These are phyloP conservation scores for mouse (Mus musculus) DNA, from an alignment of 2,113 vertebrate species.

Conservation along the genomic window GRCm39 chr3:117910501-117911000, in stretches of 20 bases:
- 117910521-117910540: background rate
- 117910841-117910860: accelerated
- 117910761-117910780: background rate
- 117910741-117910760: background rate
- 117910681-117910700: too few species aligned
- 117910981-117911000: background rate
- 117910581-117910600: background rate
- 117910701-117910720: too few species aligned
- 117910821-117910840: background rate
- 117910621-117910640: background rate
- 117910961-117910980: background rate
- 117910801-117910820: background rate
- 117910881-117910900: background rate
- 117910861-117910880: background rate
- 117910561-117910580: background rate
- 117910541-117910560: background rate
- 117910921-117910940: too few species aligned
- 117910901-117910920: background rate
- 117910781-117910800: background rate
- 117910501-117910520: background rate
- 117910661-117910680: too few species aligned
- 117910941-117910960: too few species aligned
- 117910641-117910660: background rate
- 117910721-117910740: background rate
- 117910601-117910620: background rate